A percentile compares a stretch with the other conserved stretches of the same genome.
These are phyloP conservation scores for Corythoichthys haematopterus DNA, from an alignment of 2,113 vertebrate species.

Conservation along the genomic window DNA sequence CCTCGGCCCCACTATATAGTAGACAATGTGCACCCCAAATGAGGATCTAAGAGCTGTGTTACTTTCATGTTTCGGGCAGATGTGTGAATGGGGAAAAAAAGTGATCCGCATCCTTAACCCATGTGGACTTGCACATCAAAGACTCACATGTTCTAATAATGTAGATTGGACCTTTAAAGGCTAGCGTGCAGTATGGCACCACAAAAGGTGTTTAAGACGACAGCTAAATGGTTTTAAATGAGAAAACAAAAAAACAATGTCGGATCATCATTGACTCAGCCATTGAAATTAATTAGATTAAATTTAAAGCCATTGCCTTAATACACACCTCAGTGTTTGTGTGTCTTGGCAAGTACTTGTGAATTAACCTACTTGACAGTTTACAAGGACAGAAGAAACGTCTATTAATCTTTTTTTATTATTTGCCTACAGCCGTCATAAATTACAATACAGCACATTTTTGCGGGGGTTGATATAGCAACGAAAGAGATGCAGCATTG, in stretches of 20 bases:
- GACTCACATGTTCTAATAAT: slow-evolving; percentile 12
- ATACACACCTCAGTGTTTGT: slow-evolving; percentile 31
- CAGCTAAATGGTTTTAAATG: slow-evolving; percentile 15
- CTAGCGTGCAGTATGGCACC: not conserved
- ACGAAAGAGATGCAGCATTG: not conserved
- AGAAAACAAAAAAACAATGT: slow-evolving; percentile 7
- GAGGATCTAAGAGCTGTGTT: slow-evolving; percentile 45
- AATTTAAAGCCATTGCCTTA: slow-evolving; percentile 14
- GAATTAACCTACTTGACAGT: slow-evolving; percentile 18
- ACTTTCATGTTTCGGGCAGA: slow-evolving; percentile 58
- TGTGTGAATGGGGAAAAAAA: slow-evolving; percentile 43
- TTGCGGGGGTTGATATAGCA: not conserved
- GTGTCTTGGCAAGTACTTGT: not conserved
- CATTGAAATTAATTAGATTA: slow-evolving; percentile 32
- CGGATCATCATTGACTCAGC: slow-evolving; percentile 16
- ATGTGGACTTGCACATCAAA: slow-evolving; percentile 64
- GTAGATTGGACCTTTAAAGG: not conserved
- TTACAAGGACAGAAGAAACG: not conserved
- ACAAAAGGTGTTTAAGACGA: not conserved
- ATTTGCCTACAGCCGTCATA: not conserved
- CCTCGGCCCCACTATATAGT: not conserved
- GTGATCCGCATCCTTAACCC: slow-evolving; percentile 62
- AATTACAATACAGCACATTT: not conserved
- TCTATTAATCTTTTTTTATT: not conserved
- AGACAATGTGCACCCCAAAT: slow-evolving; percentile 51